These are phyloP conservation scores for Ceuthmochares aereus DNA, from an alignment of 2,113 vertebrate genomes.

Conservation along the genomic window DNA sequence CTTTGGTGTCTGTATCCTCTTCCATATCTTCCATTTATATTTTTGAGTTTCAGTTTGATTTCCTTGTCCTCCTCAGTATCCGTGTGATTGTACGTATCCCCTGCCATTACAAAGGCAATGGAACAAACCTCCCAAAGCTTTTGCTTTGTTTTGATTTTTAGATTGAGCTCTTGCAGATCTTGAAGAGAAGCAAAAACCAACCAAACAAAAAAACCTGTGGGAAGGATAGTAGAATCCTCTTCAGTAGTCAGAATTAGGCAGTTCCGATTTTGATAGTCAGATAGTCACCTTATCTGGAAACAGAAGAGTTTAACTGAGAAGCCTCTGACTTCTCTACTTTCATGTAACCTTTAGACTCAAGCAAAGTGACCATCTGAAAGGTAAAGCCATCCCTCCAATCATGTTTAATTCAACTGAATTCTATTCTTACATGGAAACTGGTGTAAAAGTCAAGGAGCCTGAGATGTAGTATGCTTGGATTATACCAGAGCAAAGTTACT, in stretches of 20 bases:
- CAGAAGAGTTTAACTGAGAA: neutral
- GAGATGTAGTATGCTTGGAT: neutral
- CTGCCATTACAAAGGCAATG: neutral
- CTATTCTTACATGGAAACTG: neutral
- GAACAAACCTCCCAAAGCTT: neutral
- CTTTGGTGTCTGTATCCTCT: neutral
- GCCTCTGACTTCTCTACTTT: neutral
- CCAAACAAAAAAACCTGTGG: neutral
- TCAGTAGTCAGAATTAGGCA: neutral
- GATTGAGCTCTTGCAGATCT: neutral
- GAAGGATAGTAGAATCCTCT: neutral
- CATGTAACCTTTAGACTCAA: neutral
- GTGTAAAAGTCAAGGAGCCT: neutral
- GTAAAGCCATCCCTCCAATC: neutral
- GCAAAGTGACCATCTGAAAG: neutral
- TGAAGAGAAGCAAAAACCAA: neutral
- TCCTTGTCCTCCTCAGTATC: neutral
- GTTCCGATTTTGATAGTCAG: neutral
- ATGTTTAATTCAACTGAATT: slow-evolving; percentile 15
- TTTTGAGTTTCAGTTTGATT: neutral
- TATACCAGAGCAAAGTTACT: neutral
- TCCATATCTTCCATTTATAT: neutral
- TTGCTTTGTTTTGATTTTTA: neutral
- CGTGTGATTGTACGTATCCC: neutral
- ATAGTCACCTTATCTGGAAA: neutral